These are phyloP conservation scores for Thecophora atra DNA, from an alignment of 2,888 invertebrate species.

Conservation along the genomic window DNA sequence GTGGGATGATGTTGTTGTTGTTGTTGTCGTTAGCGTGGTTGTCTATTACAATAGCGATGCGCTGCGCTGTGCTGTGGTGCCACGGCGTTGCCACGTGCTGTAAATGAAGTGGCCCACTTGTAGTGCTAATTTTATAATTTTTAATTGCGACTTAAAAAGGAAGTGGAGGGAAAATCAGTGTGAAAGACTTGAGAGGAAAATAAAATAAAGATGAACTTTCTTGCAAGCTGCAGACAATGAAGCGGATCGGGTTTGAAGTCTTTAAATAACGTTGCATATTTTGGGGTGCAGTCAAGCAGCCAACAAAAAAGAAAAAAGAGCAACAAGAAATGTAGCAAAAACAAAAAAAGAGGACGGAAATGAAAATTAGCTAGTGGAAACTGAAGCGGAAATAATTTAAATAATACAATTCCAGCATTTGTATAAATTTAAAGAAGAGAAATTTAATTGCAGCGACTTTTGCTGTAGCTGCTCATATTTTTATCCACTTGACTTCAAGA, in stretches of 20 bases:
- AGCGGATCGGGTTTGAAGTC: too few species aligned
- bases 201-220: not conserved
- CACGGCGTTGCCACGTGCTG: slow-evolving; percentile 10
- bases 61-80: not conserved
- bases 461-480: not conserved
- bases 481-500: not conserved
- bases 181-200: not conserved
- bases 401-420: too few species aligned
- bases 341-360: slow-evolving; percentile 16
- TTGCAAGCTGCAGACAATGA: too few species aligned
- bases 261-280: too few species aligned
- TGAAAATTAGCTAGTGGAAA: slow-evolving; percentile 5
- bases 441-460: slow-evolving; percentile 15
- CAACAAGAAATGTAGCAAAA: not conserved
- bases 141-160: slow-evolving; percentile 54
- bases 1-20: slow-evolving; percentile 16
- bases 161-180: not conserved
- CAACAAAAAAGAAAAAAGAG: too few species aligned
- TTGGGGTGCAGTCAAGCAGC: too few species aligned
- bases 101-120: slow-evolving; percentile 3
- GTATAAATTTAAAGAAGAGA: slow-evolving; percentile 1
- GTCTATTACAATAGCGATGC: not conserved
- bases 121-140: slow-evolving; percentile 54
- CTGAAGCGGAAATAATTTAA: too few species aligned
- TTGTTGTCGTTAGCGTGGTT: slow-evolving; percentile 3